These are phyloP conservation scores for Gortyna flavago DNA, from an alignment of 2,888 invertebrate genomes.

Conservation along the genomic window DNA sequence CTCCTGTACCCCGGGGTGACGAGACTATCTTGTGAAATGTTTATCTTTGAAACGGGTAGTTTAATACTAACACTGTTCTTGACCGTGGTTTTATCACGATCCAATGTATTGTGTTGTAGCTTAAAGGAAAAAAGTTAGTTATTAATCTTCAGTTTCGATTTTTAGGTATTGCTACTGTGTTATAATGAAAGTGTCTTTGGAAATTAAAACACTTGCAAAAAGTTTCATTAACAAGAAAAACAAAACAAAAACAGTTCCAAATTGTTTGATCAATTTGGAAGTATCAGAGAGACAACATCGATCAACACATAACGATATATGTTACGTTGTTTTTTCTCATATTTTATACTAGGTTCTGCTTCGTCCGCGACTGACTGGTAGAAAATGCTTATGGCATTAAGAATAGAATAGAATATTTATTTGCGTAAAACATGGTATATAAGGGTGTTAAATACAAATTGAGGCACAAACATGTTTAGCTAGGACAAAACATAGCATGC, in stretches of 20 bases:
- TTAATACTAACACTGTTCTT: conserved; percentile 30
- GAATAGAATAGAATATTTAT: too few species aligned
- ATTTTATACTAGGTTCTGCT: background rate
- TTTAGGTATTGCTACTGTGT: background rate
- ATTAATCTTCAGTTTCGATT: background rate
- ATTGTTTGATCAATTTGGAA: background rate
- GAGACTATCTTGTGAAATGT: conserved; percentile 39
- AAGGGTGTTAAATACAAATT: too few species aligned
- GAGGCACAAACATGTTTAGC: too few species aligned
- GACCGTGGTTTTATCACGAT: background rate
- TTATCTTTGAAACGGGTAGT: conserved; percentile 30
- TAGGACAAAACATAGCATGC: too few species aligned
- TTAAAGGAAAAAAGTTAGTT: background rate
- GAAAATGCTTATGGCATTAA: too few species aligned
- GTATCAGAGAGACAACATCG: background rate
- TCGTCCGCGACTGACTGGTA: too few species aligned
- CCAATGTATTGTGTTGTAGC: background rate
- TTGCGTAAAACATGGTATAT: too few species aligned
- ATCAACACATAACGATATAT: background rate
- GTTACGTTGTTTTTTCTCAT: background rate
- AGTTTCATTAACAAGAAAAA: background rate
- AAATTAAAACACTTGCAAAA: background rate
- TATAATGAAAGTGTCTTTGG: background rate
- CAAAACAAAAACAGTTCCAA: background rate
- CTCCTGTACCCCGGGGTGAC: conserved; percentile 14